Percentiles rank a stretch among this genome's conserved stretches.
These are phyloP conservation scores for Oligia latruncula DNA, from an alignment of 2,888 invertebrate genomes.

Conservation along the genomic window DNA sequence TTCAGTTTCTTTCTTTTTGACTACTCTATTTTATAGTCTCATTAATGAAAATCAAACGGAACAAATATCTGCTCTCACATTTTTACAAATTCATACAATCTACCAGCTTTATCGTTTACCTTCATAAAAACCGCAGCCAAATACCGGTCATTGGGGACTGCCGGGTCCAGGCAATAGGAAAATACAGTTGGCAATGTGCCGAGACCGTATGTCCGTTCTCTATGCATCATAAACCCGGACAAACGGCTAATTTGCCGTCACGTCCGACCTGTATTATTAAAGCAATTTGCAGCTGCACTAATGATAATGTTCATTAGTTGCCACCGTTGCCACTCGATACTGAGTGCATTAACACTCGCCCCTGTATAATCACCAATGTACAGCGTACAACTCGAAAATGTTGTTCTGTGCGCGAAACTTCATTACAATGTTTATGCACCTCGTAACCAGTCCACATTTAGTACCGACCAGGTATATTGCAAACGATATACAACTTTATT, in stretches of 20 bases:
- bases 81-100: conserved; percentile 21
- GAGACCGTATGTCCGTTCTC: conserved; percentile 26
- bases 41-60: conserved; percentile 9
- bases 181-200: conserved; percentile 54
- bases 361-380: conserved; percentile 16
- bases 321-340: conserved; percentile 45
- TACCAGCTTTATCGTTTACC: conserved; percentile 46
- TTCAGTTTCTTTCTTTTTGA: neutral
- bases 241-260: conserved; percentile 39
- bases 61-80: conserved; percentile 3
- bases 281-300: conserved; percentile 58
- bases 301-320: conserved; percentile 66
- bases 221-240: conserved; percentile 53
- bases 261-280: conserved; percentile 48
- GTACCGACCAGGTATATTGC: neutral
- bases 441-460: conserved; percentile 45
- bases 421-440: conserved; percentile 45
- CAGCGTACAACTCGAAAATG: conserved; percentile 26
- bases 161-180: conserved; percentile 23
- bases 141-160: conserved; percentile 27
- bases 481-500: conserved; percentile 20
- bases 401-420: conserved; percentile 41
- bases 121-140: conserved; percentile 50
- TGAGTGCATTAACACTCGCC: conserved; percentile 49
- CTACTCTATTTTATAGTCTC: neutral